phyloP scores from a whole-genome alignment of 1,140 invertebrate genomes.

The Hormaphis cornu region DNA sequence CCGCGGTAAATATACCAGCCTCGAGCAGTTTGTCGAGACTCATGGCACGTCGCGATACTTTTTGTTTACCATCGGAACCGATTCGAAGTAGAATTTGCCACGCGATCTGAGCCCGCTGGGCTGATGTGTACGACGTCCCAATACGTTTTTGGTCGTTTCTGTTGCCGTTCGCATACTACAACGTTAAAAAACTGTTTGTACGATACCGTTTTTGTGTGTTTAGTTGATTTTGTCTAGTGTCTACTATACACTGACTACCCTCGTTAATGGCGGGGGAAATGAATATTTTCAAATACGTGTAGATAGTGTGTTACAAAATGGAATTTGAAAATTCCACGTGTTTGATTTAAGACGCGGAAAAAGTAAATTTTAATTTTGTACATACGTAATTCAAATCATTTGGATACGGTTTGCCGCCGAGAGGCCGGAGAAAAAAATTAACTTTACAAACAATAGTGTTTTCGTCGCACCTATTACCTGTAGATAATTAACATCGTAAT shows the following conservation, averaged over 20 bases:
- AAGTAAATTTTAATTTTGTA: not conserved
- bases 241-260: not conserved
- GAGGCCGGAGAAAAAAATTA: too few species aligned
- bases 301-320: too few species aligned
- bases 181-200: not conserved
- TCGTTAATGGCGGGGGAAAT: too few species aligned
- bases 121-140: not conserved
- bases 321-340: not conserved
- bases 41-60: not conserved
- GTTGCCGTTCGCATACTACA: not conserved
- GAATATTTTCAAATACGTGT: too few species aligned
- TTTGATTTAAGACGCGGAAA: not conserved
- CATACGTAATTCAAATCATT: too few species aligned
- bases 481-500: not conserved
- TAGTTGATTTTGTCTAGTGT: not conserved
- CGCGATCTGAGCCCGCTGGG: constrained; percentile 7
- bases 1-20: not conserved
- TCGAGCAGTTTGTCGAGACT: not conserved
- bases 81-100: not conserved
- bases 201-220: not conserved
- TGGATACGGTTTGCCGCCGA: too few species aligned
- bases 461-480: too few species aligned
- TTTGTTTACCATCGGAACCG: not conserved
- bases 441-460: too few species aligned
- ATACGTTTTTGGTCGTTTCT: not conserved